phyloP scores from a whole-genome alignment of 2,113 vertebrate genomes.

The Heliornis fulica region DNA sequence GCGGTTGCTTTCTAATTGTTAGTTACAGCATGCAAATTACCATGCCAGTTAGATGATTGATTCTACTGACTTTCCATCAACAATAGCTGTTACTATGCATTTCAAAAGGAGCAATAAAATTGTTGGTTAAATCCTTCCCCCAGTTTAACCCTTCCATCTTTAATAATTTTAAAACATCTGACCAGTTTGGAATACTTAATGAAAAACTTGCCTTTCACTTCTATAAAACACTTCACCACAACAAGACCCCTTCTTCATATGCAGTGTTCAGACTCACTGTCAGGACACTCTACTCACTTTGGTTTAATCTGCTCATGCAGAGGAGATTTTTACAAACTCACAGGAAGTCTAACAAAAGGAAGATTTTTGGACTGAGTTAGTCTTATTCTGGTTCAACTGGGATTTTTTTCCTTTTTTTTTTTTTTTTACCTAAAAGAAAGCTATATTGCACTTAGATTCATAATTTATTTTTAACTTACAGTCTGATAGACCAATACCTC shows the following conservation, averaged over 20 bases:
- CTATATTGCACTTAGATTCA: not conserved
- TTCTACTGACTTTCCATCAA: not conserved
- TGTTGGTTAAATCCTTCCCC: not conserved
- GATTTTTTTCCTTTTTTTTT: fast-evolving
- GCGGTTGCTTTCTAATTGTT: not conserved
- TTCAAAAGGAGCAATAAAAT: not conserved
- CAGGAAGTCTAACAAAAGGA: not conserved
- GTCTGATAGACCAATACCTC: not conserved
- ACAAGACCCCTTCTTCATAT: not conserved
- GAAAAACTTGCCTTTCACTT: not conserved
- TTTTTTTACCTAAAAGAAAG: not conserved
- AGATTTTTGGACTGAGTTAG: not conserved
- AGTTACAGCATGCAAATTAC: not conserved
- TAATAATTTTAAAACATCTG: not conserved
- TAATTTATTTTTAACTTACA: not conserved
- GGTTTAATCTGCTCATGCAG: not conserved
- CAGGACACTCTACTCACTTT: not conserved
- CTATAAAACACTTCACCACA: not conserved
- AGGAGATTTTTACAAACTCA: not conserved
- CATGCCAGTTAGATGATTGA: not conserved
- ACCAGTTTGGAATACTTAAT: not conserved
- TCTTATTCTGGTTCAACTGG: not conserved
- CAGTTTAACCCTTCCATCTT: not conserved
- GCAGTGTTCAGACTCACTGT: not conserved
- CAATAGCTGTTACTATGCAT: not conserved